A percentile compares a stretch with the other conserved stretches of the same genome.
These are phyloP conservation scores for Merops nubicus DNA, from an alignment of 2,113 vertebrate genomes.

Conservation along the genomic window DNA sequence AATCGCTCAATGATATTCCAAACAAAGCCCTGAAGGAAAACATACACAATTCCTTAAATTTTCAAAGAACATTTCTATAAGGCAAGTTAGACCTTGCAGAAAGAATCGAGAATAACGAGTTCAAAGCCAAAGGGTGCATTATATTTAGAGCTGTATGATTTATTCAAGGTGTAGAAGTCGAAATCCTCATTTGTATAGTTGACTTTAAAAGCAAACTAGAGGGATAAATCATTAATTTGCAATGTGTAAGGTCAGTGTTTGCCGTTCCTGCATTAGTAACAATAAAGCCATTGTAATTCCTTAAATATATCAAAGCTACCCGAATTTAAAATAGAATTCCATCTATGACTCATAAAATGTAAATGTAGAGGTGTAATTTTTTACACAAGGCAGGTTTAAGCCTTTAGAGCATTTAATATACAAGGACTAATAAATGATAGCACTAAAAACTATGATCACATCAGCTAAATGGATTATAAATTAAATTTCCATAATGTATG, in stretches of 20 bases:
- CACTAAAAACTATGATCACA: slow-evolving; percentile 93
- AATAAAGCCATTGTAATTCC: slow-evolving; percentile 68
- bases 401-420: slow-evolving; percentile 90
- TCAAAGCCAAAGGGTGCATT: slow-evolving; percentile 66
- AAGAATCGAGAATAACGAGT: slow-evolving; percentile 55
- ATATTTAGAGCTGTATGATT: slow-evolving; percentile 43
- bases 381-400: slow-evolving; percentile 84
- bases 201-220: slow-evolving; percentile 71
- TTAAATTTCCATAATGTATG: slow-evolving; percentile 99
- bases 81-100: slow-evolving; percentile 35
- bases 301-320: slow-evolving; percentile 73
- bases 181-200: slow-evolving; percentile 65
- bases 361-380: slow-evolving; percentile 86
- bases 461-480: slow-evolving; percentile 99
- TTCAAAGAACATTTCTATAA: slow-evolving; percentile 27
- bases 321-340: slow-evolving; percentile 87
- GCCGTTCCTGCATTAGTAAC: slow-evolving; percentile 74
- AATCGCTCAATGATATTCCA: not conserved
- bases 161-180: slow-evolving; percentile 70
- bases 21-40: not conserved
- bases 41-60: slow-evolving; percentile 10
- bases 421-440: slow-evolving; percentile 95
- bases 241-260: slow-evolving; percentile 73
- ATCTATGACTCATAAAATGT: slow-evolving; percentile 92
- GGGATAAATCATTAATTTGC: slow-evolving; percentile 73